Conservation (phyloP, 2,113 vertebrate species). For the Polyodon spathula region DNA sequence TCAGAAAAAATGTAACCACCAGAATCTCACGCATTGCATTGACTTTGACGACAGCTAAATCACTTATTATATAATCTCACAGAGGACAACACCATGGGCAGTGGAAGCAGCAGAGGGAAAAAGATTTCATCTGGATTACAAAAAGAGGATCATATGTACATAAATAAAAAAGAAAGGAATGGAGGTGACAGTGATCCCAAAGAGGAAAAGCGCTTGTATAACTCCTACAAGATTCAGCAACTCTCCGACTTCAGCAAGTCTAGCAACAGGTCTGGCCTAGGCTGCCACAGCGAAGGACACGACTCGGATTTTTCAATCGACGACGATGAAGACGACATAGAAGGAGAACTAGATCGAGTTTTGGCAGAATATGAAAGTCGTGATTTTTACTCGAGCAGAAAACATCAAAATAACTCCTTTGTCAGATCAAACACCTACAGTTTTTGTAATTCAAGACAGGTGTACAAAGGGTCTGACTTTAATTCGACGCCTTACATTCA, state of each 20-base stretch:
- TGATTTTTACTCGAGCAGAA: slow-evolving; percentile 12
- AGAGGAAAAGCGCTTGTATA: slow-evolving; percentile 20
- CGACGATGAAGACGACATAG: slow-evolving; percentile 22
- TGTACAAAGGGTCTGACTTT: slow-evolving; percentile 22
- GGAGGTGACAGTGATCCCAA: slow-evolving; percentile 10
- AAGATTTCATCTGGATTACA: slow-evolving; percentile 48
- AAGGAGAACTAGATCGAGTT: slow-evolving; percentile 31
- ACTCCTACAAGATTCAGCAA: slow-evolving; percentile 19
- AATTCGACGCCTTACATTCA: neutral
- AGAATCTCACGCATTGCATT: neutral
- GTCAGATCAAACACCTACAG: slow-evolving; percentile 35
- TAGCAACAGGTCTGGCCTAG: slow-evolving; percentile 26
- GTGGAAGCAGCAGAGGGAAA: slow-evolving; percentile 46
- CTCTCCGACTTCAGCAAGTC: slow-evolving; percentile 19
- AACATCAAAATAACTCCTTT: slow-evolving; percentile 23
- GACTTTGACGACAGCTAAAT: neutral
- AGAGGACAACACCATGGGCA: slow-evolving; percentile 41
- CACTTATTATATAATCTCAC: too few relatives aligned
- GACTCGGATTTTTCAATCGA: slow-evolving; percentile 35
- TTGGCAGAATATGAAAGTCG: slow-evolving; percentile 24
- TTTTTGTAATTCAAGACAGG: slow-evolving; percentile 35
- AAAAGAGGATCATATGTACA: slow-evolving; percentile 24
- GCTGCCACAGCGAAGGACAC: slow-evolving; percentile 37
- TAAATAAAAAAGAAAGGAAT: neutral
- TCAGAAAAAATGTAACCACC: slow-evolving; percentile 12